These are phyloP conservation scores for Chrysolina oricalcia DNA, from an alignment of 2,888 invertebrate species.

Conservation along the genomic window DNA sequence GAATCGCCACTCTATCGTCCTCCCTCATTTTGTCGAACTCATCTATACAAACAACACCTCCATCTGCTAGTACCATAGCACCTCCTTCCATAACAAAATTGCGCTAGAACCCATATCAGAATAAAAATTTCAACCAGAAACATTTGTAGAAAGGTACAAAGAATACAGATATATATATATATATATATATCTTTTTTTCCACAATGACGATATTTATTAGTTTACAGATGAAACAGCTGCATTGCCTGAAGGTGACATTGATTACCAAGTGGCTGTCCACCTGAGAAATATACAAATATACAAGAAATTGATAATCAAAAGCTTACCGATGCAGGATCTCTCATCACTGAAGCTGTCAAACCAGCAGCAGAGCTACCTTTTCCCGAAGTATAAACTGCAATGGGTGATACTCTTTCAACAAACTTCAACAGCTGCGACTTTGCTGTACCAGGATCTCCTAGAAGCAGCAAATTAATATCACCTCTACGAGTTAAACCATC, in stretches of 20 bases:
- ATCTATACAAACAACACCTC: conserved; percentile 99
- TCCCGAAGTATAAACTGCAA: conserved; percentile 98
- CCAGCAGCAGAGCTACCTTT: conserved; percentile 99
- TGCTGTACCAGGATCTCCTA: conserved; percentile 99
- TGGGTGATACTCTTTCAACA: conserved; percentile 94
- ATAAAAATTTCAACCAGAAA: not conserved
- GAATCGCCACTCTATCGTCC: conserved; percentile 98
- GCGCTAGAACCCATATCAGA: conserved; percentile 75
- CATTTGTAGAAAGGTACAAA: not conserved
- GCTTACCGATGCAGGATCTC: conserved; percentile 93
- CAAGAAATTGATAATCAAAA: conserved; percentile 10
- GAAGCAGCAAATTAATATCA: conserved; percentile 94
- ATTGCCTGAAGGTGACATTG: too few relatives aligned
- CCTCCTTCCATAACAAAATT: conserved; percentile 99
- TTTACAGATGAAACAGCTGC: too few relatives aligned
- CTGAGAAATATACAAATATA: not conserved
- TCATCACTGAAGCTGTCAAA: conserved; percentile 95
- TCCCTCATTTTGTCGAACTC: conserved; percentile 99
- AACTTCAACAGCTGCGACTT: conserved; percentile 98
- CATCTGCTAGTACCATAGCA: conserved; percentile 99
- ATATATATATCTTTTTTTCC: too few relatives aligned
- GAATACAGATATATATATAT: too few relatives aligned
- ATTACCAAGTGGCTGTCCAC: too few relatives aligned
- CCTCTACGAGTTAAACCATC: conserved; percentile 97
- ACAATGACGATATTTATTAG: too few relatives aligned